Percentiles rank a stretch among this genome's conserved stretches.
phyloP scores from a whole-genome alignment of 2,888 invertebrate species.

The Hypolimnas misippus region DNA sequence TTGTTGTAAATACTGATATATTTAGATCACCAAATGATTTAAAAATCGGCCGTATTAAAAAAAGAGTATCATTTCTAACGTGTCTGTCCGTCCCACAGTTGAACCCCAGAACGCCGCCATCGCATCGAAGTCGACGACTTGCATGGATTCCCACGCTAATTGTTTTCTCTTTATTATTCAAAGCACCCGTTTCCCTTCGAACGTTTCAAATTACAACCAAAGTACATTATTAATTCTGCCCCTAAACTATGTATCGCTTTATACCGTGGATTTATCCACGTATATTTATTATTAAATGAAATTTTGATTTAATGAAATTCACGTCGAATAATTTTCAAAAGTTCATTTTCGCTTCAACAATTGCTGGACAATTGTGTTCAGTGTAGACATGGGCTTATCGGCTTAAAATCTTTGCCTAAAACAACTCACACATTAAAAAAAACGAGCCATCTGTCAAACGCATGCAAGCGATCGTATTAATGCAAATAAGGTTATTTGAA shows the following conservation, averaged over 20 bases:
- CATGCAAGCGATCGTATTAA: conserved; percentile 11
- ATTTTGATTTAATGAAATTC: not conserved
- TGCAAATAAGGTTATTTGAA: conserved; percentile 10
- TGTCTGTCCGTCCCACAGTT: conserved; percentile 45
- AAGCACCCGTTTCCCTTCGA: conserved; percentile 1
- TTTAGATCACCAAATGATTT: too few relatives aligned
- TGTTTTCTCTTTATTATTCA: conserved; percentile 11
- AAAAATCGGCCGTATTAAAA: too few relatives aligned
- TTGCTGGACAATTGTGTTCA: conserved; percentile 60
- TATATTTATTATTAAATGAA: not conserved
- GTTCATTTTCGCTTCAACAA: conserved; percentile 45
- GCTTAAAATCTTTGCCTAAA: not conserved
- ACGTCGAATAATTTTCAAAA: not conserved
- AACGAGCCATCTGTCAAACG: not conserved
- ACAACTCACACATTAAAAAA: not conserved
- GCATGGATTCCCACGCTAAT: conserved; percentile 51
- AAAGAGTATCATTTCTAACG: conserved; percentile 14
- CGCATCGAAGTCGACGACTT: conserved; percentile 47
- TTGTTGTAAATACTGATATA: not conserved
- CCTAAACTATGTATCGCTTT: not conserved
- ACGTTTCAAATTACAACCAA: not conserved
- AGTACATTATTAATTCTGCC: not conserved
- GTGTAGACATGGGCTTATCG: conserved; percentile 41
- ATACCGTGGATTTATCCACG: not conserved
- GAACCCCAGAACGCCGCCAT: conserved; percentile 44